Evolutionary conservation across 1,140 invertebrate species (phyloP), one percentile per base, ranked within the genome.

Genomic region (Drosophila rhopaloa): DNA sequence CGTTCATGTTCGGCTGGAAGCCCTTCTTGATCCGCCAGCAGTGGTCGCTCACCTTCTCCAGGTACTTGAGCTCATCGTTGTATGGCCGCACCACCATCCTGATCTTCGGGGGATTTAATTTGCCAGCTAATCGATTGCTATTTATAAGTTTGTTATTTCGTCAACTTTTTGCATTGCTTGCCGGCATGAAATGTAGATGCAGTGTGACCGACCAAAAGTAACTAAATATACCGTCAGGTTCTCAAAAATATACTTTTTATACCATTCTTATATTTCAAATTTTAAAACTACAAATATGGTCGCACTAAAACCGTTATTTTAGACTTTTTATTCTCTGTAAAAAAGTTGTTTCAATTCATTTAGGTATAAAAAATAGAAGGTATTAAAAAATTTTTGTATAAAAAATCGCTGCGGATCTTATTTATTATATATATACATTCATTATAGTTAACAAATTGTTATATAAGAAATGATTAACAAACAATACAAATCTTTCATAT

Each of bases 1-100:
- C 98, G 90, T 99, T 99, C 99, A 99, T 99, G 82, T 99, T 99
- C 1, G 98, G 98, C 73, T 99, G 98, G 93, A 99, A 99, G 5
- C 98, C 99, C 93, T 98, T 99, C 93, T 99, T 99, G 66, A 99
- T 99, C 90, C 94, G 95, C 98, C 98, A 99, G 82, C 95, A 96
- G 92, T 96, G 93, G 13, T 96, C 94, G 86, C 94, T 95, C 13
- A 99, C 94, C 93, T 97, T 98, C 91, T 99, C 98, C 68, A 99
- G 93, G 93, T 96, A 99, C 88, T 97, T 95, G 9, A 99, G 93
- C 92, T 99, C 99, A 79, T 99, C 98, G 59, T 99, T 95, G 92
- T 98, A 99, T 37, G 96, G 95, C 47, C 99, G 94, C 0, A 98
- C 97, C 79, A 98, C 97, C 97, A 98, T 98, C 92, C 93, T 94